Conservation (phyloP, 35 echinoderm and acorn worm genomes). For the Stichopus chloronotus region DNA sequence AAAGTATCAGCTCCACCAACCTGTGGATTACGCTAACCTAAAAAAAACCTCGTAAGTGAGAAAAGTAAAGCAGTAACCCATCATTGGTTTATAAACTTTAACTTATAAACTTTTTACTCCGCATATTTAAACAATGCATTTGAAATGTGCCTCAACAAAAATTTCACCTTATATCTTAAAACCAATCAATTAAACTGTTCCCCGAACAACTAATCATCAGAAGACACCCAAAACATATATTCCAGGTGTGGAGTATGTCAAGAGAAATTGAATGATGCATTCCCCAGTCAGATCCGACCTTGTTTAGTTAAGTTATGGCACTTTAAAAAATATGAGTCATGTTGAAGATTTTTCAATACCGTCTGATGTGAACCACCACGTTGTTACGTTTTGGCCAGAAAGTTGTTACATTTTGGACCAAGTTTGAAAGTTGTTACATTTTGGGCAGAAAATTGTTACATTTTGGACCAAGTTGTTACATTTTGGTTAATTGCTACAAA, state of each 20-base stretch:
- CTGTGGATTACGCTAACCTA: background rate
- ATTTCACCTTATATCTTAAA: background rate
- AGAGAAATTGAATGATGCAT: background rate
- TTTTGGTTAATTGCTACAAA: too few species aligned
- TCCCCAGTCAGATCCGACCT: background rate
- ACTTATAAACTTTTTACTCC: background rate
- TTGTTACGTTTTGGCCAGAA: too few species aligned
- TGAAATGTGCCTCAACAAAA: background rate
- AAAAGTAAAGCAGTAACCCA: background rate
- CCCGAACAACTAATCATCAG: background rate
- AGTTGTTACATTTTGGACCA: too few species aligned
- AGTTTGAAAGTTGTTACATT: too few species aligned
- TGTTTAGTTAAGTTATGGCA: background rate
- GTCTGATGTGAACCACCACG: too few species aligned
- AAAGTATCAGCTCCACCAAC: background rate
- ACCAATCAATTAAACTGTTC: background rate
- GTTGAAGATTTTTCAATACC: too few species aligned
- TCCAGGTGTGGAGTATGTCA: background rate
- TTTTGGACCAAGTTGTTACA: too few species aligned
- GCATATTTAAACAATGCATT: background rate
- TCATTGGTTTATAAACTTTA: background rate
- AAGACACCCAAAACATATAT: background rate
- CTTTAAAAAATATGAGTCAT: too few species aligned
- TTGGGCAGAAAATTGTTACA: too few species aligned
- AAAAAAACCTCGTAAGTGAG: background rate